Base-by-base conservation (phyloP, 2,797 vertebrate species). In the Gastrophryne carolinensis region DNA sequence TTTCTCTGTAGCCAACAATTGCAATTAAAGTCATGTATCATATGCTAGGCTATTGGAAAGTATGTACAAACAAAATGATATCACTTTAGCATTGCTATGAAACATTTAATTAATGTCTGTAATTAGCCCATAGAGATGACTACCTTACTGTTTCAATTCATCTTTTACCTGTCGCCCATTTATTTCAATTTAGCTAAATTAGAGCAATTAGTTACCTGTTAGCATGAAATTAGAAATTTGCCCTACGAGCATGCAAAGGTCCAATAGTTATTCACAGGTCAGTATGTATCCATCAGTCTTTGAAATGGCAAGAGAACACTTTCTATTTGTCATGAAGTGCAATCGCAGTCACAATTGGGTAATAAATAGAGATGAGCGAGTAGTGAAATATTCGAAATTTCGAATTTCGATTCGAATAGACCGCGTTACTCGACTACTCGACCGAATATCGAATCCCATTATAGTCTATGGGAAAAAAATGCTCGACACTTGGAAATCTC, bases 111-210 rank as follows among this genome's bases (percentile, higher is more conserved):
- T 52, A 53, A 37, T 47, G 35, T 70, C 29, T 27, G 35, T 26
- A 76, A 64, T 76, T 76, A 56, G 34, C 50, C 21, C 12, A 37
- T 19, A 75, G 54, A 62, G 74, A 68, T 76, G 47, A 56, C 70
- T 70, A 44, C 29, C n/a, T 17, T 52, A 49, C 39, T 70, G 29
- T 30, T 63, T 53, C 27, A 50, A 61, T 69, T 34, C 47, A 61
- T 75, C 73, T 75, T 35, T 53, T 15, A 32, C 19, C 47, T 70
- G 47, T 49, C 64, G 29, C 26, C 23, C 30, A 37, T 76, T 76
- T 21, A 63, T 70, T 44, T 70, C 56, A 27, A 76, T 63, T 76
- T 63, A 47, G 44, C 23, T 70, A 76, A 70, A 76, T 76, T 63
- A 70, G 49, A 30, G 50, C 52, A 76, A 76, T 76, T 76, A 63